Base-by-base conservation (phyloP, 2,888 invertebrate genomes). In the Drosophila diplacantha region DNA sequence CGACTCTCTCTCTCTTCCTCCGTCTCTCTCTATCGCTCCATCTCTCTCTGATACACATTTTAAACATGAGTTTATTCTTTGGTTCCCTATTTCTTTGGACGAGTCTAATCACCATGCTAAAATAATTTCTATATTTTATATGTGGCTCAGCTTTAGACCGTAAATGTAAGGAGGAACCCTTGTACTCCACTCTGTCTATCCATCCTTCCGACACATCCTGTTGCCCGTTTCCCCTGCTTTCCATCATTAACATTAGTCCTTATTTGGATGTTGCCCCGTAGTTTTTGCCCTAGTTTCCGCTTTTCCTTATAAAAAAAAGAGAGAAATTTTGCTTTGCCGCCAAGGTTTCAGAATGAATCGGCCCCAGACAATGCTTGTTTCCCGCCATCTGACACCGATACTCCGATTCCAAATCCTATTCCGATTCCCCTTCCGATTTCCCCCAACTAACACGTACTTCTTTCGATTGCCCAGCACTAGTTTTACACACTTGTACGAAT, bases 61-160 rank as follows among this genome's bases (percentile, higher is more conserved):
- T 34, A 34, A 18, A 31, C 18, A 31, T 24, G 62, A 35, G 55
- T 57, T 69, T 55, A 63, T 52, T 41, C 35, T 41, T 44, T 50
- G 60, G 20, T 50, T 58, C n/a, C 39, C 51, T 66, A 65, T 67
- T 64, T 58, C 54, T 64, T 69, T 74, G 38, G 44, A 59, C 70
- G 55, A 72, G 59, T 73, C 65, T 69, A 74, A 85, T 87, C 87
- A 87, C 87, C 88, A 87, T 83, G 78, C 87, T 88, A 85, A 88
- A 88, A 87, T 86, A 86, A 87, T 88, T 88, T 87, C 87, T 88
- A 81, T 87, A 81, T 86, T 87, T 87, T 87, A 88, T 88, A 86
- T 88, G 87, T 88, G 88, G 88, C 87, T 87, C 87, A 88, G 88
- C 88, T 88, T 88, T 88, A 86, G 86, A 79, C 63, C 24, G 39